Evolutionary conservation across 2,797 vertebrate species (phyloP).

Genomic region (Platyrinchus mystaceus): DNA sequence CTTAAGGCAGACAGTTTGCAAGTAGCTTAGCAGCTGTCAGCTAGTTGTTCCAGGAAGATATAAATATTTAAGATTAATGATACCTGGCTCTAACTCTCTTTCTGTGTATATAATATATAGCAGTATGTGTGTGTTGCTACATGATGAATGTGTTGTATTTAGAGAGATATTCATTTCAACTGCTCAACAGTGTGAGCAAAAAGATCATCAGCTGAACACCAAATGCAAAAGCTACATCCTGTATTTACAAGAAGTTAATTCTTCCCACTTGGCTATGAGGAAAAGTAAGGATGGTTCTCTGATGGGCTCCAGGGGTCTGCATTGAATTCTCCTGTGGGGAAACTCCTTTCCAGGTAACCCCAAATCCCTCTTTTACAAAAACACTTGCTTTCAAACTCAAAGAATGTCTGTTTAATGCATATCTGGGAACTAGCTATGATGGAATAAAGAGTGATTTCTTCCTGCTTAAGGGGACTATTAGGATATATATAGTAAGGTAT

Average conservation of each 20-base stretch:
- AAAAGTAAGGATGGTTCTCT: background rate
- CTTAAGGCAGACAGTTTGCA: constrained; percentile 10
- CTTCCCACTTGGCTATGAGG: background rate
- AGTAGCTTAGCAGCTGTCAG: constrained; percentile 58
- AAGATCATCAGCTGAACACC: background rate
- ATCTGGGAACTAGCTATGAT: background rate
- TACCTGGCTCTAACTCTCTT: background rate
- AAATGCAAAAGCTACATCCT: background rate
- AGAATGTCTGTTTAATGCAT: background rate
- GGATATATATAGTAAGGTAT: background rate
- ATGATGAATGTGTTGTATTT: background rate
- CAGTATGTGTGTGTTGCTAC: background rate
- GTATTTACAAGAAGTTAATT: background rate
- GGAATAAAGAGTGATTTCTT: background rate
- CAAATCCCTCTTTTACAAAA: background rate
- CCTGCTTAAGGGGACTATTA: background rate
- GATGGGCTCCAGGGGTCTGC: background rate
- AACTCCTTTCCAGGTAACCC: background rate
- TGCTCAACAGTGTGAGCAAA: background rate
- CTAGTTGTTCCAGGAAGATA: constrained; percentile 25
- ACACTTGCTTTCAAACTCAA: background rate
- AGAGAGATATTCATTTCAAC: background rate
- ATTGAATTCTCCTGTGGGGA: background rate
- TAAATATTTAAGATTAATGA: constrained; percentile 40
- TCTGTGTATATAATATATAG: background rate